Evolutionary conservation across 2,113 vertebrate genomes (phyloP).

Genomic region (Enhydra lutris): DNA sequence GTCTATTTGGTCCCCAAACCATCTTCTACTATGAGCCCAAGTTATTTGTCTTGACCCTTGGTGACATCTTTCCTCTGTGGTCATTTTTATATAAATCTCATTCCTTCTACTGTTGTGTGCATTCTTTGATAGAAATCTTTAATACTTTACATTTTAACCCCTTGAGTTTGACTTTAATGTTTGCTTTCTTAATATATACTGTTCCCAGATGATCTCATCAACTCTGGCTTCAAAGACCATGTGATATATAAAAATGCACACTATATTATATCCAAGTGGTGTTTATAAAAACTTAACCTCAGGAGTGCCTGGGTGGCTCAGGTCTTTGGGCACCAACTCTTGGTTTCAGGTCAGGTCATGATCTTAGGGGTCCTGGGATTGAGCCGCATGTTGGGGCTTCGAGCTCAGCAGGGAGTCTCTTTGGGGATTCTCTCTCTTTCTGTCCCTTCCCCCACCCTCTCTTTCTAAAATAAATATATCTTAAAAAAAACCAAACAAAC

Average conservation of each 20-base stretch:
- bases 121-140: neutral
- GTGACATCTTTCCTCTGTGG: neutral
- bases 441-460: neutral
- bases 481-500: neutral
- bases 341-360: neutral
- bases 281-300: neutral
- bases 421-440: neutral
- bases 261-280: neutral
- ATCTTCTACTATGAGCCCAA: neutral
- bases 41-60: neutral
- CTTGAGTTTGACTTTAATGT: neutral
- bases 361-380: neutral
- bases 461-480: neutral
- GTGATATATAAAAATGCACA: neutral
- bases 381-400: neutral
- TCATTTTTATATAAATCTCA: neutral
- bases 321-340: neutral
- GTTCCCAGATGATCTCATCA: neutral
- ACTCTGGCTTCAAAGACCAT: neutral
- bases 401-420: neutral
- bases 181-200: neutral
- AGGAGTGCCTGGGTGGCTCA: neutral
- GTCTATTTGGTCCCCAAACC: neutral
- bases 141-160: neutral
- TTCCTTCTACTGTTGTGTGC: neutral